Percentiles rank a stretch among this genome's conserved stretches.
These are phyloP conservation scores for Mimas tiliae DNA, from an alignment of 2,888 invertebrate genomes.

Conservation along the genomic window DNA sequence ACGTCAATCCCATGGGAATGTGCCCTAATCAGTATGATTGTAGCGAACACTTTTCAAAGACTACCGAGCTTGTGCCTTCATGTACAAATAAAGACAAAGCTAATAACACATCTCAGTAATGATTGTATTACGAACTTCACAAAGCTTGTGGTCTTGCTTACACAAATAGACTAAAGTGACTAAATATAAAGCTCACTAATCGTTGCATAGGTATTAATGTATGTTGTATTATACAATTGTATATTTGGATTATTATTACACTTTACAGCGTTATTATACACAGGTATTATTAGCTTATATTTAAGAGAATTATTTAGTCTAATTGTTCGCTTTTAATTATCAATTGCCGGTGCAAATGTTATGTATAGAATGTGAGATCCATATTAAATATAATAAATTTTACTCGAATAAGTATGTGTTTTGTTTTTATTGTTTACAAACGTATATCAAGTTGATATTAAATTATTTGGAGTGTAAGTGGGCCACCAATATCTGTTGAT, in stretches of 20 bases:
- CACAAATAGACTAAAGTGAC: slow-evolving; percentile 22
- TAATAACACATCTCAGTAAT: background rate
- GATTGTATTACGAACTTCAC: background rate
- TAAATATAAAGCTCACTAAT: slow-evolving; percentile 26
- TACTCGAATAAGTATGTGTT: slow-evolving; percentile 33
- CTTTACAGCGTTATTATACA: slow-evolving; percentile 35
- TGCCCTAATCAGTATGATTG: background rate
- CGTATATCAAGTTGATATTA: background rate
- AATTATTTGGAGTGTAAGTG: too few relatives aligned
- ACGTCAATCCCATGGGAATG: background rate
- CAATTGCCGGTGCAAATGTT: slow-evolving; percentile 40
- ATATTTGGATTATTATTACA: slow-evolving; percentile 23
- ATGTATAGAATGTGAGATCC: slow-evolving; percentile 39
- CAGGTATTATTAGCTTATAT: slow-evolving; percentile 40
- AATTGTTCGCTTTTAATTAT: slow-evolving; percentile 38
- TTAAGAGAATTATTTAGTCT: slow-evolving; percentile 31
- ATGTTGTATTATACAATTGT: slow-evolving; percentile 23
- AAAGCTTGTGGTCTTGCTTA: background rate
- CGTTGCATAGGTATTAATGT: slow-evolving; percentile 23
- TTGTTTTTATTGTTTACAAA: slow-evolving; percentile 5
- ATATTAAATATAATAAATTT: slow-evolving; percentile 25
- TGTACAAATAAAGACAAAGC: slow-evolving; percentile 24
- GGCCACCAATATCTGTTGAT: too few relatives aligned
- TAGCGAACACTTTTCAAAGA: background rate
- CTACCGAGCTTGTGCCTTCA: slow-evolving; percentile 29